phyloP scores from a whole-genome alignment of 2,113 vertebrate species.

The Xiphophorus couchianus region DNA sequence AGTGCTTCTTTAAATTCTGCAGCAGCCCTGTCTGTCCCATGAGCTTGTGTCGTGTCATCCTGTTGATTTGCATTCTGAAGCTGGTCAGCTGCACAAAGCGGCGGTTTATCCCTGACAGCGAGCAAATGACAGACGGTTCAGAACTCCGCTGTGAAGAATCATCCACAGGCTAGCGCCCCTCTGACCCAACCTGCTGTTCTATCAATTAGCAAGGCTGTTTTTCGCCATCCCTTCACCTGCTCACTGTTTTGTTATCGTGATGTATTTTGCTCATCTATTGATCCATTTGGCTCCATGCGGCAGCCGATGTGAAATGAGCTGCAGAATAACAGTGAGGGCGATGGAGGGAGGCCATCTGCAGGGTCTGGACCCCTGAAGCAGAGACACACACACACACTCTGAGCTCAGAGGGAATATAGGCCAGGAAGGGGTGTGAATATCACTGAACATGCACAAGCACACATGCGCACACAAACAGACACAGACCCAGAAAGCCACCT shows the following conservation, averaged over 20 bases:
- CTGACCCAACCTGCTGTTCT: slow-evolving; percentile 37
- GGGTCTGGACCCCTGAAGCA: neutral
- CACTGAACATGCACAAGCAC: slow-evolving; percentile 41
- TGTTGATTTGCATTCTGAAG: slow-evolving; percentile 67
- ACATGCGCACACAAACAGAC: slow-evolving; percentile 27
- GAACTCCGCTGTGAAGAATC: slow-evolving; percentile 39
- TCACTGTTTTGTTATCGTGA: slow-evolving; percentile 35
- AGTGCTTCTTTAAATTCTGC: slow-evolving; percentile 55
- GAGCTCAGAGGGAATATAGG: slow-evolving; percentile 52
- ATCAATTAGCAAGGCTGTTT: slow-evolving; percentile 42
- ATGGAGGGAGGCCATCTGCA: slow-evolving; percentile 20
- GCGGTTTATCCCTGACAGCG: slow-evolving; percentile 33
- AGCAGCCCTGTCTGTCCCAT: slow-evolving; percentile 43
- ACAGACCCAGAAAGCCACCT: slow-evolving; percentile 35
- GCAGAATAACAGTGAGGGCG: slow-evolving; percentile 63
- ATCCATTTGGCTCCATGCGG: slow-evolving; percentile 45
- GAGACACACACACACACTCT: neutral
- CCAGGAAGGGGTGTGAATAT: slow-evolving; percentile 59
- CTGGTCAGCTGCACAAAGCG: slow-evolving; percentile 48
- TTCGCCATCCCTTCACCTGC: slow-evolving; percentile 31
- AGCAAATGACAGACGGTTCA: slow-evolving; percentile 19
- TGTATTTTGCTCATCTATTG: slow-evolving; percentile 53
- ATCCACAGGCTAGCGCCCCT: slow-evolving; percentile 26
- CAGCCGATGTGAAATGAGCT: slow-evolving; percentile 16
- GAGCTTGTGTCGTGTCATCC: slow-evolving; percentile 26